Conservation (phyloP, 2,797 vertebrate species). For the Chaetodon trifasciatus region DNA sequence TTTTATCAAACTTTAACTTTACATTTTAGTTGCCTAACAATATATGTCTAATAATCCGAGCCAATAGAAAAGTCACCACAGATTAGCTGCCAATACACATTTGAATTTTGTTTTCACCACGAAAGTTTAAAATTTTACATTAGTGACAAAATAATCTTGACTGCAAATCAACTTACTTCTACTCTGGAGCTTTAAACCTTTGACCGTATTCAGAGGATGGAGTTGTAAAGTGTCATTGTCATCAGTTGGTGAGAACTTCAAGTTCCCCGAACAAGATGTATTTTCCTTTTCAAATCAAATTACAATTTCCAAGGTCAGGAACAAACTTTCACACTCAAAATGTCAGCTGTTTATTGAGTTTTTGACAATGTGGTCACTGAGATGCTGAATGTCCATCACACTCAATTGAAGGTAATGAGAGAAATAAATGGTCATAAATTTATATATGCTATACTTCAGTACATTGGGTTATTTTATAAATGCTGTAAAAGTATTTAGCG, state of each 20-base stretch:
- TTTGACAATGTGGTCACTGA: background rate
- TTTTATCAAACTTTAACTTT: no score
- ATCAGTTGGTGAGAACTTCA: background rate
- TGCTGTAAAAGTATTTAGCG: slow-evolving; percentile 31
- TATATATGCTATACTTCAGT: slow-evolving; percentile 47
- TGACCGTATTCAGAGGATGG: background rate
- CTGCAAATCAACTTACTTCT: background rate
- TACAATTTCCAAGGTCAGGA: background rate
- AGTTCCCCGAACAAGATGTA: background rate
- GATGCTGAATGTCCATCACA: background rate
- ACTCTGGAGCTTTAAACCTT: no score
- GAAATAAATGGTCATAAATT: background rate
- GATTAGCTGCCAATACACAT: no score
- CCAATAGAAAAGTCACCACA: no score
- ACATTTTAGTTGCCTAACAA: no score
- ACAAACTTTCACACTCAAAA: background rate
- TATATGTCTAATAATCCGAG: no score
- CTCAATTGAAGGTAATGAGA: background rate
- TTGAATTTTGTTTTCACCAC: no score
- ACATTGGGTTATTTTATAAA: slow-evolving; percentile 52
- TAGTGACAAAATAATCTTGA: no score
- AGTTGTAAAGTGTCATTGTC: background rate
- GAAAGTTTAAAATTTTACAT: no score
- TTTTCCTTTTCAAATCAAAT: background rate
- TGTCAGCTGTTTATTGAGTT: background rate